phyloP scores from a whole-genome alignment of 2,888 invertebrate genomes.

The Andrena marginata region DNA sequence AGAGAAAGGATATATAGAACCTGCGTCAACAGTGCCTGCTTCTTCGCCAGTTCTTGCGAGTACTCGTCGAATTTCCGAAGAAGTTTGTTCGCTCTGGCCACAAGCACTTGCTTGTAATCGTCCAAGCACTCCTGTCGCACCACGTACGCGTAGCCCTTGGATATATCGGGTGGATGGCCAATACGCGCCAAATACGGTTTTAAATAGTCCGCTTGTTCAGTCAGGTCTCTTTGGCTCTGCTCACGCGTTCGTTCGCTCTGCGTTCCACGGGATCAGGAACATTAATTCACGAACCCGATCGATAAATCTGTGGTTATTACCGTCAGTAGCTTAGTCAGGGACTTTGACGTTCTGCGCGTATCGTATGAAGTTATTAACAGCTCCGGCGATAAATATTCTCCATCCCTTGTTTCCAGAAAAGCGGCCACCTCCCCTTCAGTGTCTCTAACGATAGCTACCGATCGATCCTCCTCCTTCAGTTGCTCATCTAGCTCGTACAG shows the following conservation, averaged over 20 bases:
- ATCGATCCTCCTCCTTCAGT: slow-evolving; percentile 88
- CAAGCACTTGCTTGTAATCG: slow-evolving; percentile 89
- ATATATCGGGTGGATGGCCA: slow-evolving; percentile 86
- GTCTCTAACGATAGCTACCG: slow-evolving; percentile 86
- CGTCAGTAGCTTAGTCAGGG: slow-evolving; percentile 57
- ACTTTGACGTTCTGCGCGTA: slow-evolving; percentile 85
- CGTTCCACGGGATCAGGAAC: slow-evolving; percentile 75
- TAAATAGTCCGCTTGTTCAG: slow-evolving; percentile 88
- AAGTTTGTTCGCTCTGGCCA: slow-evolving; percentile 88
- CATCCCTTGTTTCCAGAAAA: slow-evolving; percentile 85
- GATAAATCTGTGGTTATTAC: slow-evolving; percentile 16
- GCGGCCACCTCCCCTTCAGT: slow-evolving; percentile 85
- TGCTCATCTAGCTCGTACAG: slow-evolving; percentile 88
- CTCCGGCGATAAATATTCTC: slow-evolving; percentile 86
- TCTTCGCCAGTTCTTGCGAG: slow-evolving; percentile 86
- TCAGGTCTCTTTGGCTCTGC: slow-evolving; percentile 88
- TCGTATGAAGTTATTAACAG: slow-evolving; percentile 86
- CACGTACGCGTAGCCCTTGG: slow-evolving; percentile 84
- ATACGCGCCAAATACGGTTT: slow-evolving; percentile 88
- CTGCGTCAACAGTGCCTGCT: slow-evolving; percentile 87
- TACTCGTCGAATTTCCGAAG: slow-evolving; percentile 89
- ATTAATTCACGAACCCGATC: slow-evolving; percentile 85
- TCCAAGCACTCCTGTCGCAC: slow-evolving; percentile 88
- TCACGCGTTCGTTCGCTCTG: slow-evolving; percentile 66
- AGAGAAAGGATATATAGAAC: slow-evolving; percentile 57